Conservation (phyloP, 1,140 invertebrate genomes). For the Drosophila kanapiae region DNA sequence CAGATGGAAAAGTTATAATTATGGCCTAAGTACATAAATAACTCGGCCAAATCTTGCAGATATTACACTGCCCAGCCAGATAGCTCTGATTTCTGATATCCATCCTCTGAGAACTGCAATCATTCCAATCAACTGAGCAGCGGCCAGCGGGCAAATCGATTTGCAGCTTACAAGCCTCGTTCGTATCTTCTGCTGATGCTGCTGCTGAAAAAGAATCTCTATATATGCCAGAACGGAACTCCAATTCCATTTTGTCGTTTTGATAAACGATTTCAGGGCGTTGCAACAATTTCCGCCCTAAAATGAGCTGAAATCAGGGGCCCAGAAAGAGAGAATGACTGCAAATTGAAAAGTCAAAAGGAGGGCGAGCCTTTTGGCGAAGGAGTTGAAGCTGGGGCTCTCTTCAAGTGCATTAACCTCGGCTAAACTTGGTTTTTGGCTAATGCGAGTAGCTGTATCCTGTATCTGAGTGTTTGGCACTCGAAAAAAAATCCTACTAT, state of each 20-base stretch:
- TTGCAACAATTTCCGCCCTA: conserved; percentile 83
- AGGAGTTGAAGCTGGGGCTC: conserved; percentile 24
- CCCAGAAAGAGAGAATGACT: conserved; percentile 31
- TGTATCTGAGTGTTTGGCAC: conserved; percentile 10
- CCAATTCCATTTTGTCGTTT: conserved; percentile 84
- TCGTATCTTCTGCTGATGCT: neutral
- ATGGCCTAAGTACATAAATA: conserved; percentile 79
- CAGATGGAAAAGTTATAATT: conserved; percentile 76
- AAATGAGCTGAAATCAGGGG: conserved; percentile 66
- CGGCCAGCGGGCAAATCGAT: conserved; percentile 82
- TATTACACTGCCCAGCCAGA: neutral
- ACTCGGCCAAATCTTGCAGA: conserved; percentile 43
- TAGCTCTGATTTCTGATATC: conserved; percentile 1
- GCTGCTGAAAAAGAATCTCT: conserved; percentile 25
- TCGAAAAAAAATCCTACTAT: neutral
- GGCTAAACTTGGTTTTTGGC: conserved; percentile 52
- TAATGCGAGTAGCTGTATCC: conserved; percentile 51
- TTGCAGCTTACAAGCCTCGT: conserved; percentile 62
- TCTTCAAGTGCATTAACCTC: conserved; percentile 71
- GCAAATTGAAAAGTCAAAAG: conserved; percentile 73
- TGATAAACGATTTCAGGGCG: conserved; percentile 83
- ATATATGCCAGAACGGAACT: conserved; percentile 67
- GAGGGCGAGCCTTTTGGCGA: conserved; percentile 23
- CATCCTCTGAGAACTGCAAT: conserved; percentile 15
- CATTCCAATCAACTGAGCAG: conserved; percentile 52